phyloP scores from a whole-genome alignment of 2,113 vertebrate genomes.

The Anguilla rostrata region DNA sequence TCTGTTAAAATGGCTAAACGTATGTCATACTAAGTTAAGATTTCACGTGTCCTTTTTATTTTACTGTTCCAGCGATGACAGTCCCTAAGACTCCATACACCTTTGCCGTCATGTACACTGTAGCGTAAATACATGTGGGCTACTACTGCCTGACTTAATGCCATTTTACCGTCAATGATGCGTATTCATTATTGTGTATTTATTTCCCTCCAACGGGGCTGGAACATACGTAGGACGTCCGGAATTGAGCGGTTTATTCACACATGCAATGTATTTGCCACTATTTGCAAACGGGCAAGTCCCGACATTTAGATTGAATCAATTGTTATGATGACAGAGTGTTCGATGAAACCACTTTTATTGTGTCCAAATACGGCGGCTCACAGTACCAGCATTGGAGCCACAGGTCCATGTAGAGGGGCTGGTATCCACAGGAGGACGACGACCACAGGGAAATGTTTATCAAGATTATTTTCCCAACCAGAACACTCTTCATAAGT shows the following conservation, averaged over 20 bases:
- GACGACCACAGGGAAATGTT: constrained; percentile 16
- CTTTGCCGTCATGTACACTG: no score
- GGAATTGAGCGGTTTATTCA: constrained; percentile 74
- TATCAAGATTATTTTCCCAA: constrained; percentile 56
- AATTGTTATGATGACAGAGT: constrained; percentile 42
- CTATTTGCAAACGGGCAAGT: constrained; percentile 75
- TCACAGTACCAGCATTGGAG: constrained; percentile 66
- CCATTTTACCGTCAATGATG: no score
- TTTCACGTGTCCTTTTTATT: no score
- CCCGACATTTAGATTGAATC: constrained; percentile 44
- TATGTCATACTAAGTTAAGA: no score
- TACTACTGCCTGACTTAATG: no score
- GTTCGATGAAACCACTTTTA: constrained; percentile 86
- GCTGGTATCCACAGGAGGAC: no score
- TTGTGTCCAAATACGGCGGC: constrained; percentile 60
- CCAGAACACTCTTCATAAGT: constrained; percentile 53
- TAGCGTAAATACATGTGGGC: no score
- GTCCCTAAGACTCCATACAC: no score
- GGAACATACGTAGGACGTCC: constrained; percentile 76
- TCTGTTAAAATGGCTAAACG: no score
- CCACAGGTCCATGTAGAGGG: constrained; percentile 39
- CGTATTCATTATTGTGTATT: no score
- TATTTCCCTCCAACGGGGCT: no score
- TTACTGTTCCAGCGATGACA: no score
- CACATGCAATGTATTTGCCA: constrained; percentile 53